Evolutionary conservation across 2,888 invertebrate genomes (phyloP).

Genomic region (Hyalella azteca): DNA sequence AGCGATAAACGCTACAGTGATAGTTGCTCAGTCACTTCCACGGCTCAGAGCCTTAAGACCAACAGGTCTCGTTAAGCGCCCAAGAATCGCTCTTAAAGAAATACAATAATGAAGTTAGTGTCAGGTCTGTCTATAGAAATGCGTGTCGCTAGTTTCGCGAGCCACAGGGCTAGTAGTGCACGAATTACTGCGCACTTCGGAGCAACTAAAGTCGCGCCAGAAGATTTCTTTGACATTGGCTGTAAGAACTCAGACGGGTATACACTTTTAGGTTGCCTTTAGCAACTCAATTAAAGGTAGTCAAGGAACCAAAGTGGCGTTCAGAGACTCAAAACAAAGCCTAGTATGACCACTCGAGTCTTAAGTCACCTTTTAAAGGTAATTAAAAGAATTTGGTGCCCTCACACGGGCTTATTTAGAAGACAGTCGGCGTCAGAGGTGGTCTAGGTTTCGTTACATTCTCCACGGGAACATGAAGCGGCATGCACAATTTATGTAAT

Average conservation of each 20-base stretch:
- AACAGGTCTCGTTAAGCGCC: constrained; percentile 27
- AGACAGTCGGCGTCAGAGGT: neutral
- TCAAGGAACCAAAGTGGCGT: constrained; percentile 33
- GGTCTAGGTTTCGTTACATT: neutral
- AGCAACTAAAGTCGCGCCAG: neutral
- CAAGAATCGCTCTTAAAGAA: constrained; percentile 27
- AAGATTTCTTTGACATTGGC: neutral
- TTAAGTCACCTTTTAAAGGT: constrained; percentile 25
- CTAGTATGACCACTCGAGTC: constrained; percentile 28
- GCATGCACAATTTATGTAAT: too few relatives aligned
- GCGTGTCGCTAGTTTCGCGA: constrained; percentile 24
- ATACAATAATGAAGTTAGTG: constrained; percentile 37
- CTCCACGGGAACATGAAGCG: too few relatives aligned
- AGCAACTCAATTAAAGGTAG: neutral
- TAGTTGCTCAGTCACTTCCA: constrained; percentile 22
- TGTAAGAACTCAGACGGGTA: neutral
- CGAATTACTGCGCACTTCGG: neutral
- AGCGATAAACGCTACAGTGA: constrained; percentile 7
- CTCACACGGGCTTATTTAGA: neutral
- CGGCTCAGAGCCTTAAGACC: constrained; percentile 7
- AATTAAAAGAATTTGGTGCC: constrained; percentile 22
- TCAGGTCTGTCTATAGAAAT: constrained; percentile 19
- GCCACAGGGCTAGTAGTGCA: neutral
- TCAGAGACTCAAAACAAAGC: constrained; percentile 21
- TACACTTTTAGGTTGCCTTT: neutral